phyloP scores from a whole-genome alignment of 1,140 invertebrate genomes.

The Drosophila subobscura region DNA sequence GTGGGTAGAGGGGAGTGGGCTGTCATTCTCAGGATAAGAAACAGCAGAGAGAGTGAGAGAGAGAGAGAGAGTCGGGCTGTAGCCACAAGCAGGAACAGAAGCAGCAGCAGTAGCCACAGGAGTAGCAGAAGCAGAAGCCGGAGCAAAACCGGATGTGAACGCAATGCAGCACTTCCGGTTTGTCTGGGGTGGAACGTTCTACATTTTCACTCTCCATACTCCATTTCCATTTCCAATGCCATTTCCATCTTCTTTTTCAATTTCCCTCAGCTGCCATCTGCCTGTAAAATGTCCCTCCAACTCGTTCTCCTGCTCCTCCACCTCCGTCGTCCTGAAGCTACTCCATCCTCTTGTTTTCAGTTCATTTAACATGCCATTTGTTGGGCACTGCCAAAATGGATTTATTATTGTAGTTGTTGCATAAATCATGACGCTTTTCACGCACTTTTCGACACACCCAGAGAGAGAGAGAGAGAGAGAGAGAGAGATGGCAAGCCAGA shows the following conservation, averaged over 20 bases:
- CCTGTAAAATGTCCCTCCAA: too few relatives aligned
- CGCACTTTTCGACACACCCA: conserved; percentile 47
- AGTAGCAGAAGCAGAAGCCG: not conserved
- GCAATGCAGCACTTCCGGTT: conserved; percentile 54
- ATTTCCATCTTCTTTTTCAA: conserved; percentile 2
- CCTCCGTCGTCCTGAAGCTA: not conserved
- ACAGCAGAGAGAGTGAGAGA: too few relatives aligned
- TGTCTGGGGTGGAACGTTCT: conserved; percentile 1
- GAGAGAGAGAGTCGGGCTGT: not conserved
- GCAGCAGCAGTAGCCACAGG: not conserved
- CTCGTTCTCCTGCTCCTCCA: conserved; percentile 4
- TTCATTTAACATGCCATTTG: conserved; percentile 65
- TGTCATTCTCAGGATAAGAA: conserved; percentile 28
- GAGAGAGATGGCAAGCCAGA: too few relatives aligned
- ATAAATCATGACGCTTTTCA: conserved; percentile 61
- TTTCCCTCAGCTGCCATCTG: conserved; percentile 8
- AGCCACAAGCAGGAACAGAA: conserved; percentile 10
- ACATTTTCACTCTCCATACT: not conserved
- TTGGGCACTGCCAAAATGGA: conserved; percentile 48
- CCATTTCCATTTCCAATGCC: not conserved
- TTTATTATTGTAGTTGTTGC: conserved; percentile 62
- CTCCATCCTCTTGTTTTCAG: conserved; percentile 26
- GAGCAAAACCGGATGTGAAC: conserved; percentile 44
- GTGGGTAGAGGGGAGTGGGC: not conserved
- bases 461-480: too few relatives aligned